Base-by-base conservation (phyloP, 2,113 vertebrate species). In the Anguilla rostrata region DNA sequence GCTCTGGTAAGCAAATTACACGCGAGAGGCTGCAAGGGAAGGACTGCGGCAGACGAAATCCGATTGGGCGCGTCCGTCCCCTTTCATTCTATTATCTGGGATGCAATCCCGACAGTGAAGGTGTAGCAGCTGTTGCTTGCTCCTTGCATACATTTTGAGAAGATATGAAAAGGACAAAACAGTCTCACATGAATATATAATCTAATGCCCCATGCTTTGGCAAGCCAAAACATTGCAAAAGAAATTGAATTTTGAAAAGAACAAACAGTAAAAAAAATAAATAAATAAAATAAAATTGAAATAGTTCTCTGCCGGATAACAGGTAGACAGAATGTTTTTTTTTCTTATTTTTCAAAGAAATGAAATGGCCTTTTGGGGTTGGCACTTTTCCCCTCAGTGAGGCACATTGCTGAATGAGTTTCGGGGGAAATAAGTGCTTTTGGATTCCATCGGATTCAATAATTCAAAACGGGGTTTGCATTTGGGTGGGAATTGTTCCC, bases 141-240 rank as follows among this genome's bases (percentile, higher is more conserved):
- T 87, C 84, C 83, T 40, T 39, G 83, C 83, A 81, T 49, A 26
- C 40, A 81, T 87, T 63, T 87, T n/a, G 8, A 84, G 84, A 39
- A 81, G 53, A 53, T 75, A 34, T 75, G 71, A 85, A 53, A 29
- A 57, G 56, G 83, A 46, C 46, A 60, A 79, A 29, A 78, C 16
- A 29, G 16, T 40, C 75, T 56, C 39, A 34, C 9, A 78, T 53
- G 43, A 16, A n/a, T 43, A 71, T 39, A 11, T 41, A 14, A 75
- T 29, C 26, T 34, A 75, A 75, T 34, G 71, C n/a, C 11, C 5
- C n/a, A 6, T 34, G 71, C 71, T 75, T 11, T 34, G 71, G 43
- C 34, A 81, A 85, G 18, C 81, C 22, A 34, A 53, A 40, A 56
- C 43, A 56, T 56, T 12, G 49, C 14, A 75, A 81, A 7, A 39